phyloP scores from a whole-genome alignment of 1,140 invertebrate genomes.

The Aphelinus certus region DNA sequence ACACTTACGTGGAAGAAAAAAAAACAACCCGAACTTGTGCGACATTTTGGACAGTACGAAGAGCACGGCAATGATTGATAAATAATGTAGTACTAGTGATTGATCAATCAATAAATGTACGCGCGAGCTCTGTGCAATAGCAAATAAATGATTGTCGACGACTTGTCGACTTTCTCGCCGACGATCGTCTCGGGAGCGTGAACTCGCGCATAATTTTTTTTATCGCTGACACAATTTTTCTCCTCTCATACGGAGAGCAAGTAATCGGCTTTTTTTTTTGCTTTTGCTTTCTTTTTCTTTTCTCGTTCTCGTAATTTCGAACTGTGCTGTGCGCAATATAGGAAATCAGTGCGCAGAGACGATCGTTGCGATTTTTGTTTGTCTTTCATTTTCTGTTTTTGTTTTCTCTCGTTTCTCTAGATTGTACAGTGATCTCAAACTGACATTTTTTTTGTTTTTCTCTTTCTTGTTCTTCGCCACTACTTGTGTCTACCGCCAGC shows the following conservation, averaged over 20 bases:
- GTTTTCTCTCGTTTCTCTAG: background rate
- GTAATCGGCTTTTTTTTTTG: slow-evolving; percentile 28
- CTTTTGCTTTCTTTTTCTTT: background rate
- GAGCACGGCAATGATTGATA: slow-evolving; percentile 57
- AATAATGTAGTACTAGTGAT: slow-evolving; percentile 50
- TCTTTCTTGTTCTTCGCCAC: slow-evolving; percentile 52
- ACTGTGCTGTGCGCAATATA: too few species aligned
- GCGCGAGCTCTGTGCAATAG: slow-evolving; percentile 36
- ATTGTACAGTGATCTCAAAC: slow-evolving; percentile 65
- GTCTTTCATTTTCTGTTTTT: too few species aligned
- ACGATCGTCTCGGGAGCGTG: slow-evolving; percentile 39
- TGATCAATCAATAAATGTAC: slow-evolving; percentile 43
- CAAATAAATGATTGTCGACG: slow-evolving; percentile 47
- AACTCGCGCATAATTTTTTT: slow-evolving; percentile 38
- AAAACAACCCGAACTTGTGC: slow-evolving; percentile 47
- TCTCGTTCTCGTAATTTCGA: too few species aligned
- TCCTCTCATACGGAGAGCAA: slow-evolving; percentile 12
- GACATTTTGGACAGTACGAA: slow-evolving; percentile 59
- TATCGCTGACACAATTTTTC: slow-evolving; percentile 34
- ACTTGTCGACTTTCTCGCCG: slow-evolving; percentile 49
- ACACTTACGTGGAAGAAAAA: slow-evolving; percentile 49
- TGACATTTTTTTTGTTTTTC: slow-evolving; percentile 44
- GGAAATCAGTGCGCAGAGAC: slow-evolving; percentile 34
- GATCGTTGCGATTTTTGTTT: slow-evolving; percentile 46
- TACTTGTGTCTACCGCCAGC: slow-evolving; percentile 51